Percentiles rank a stretch among this genome's conserved stretches.
Evolutionary conservation across 2,113 vertebrate genomes (phyloP).

Genomic region (Nansenia antarctica): DNA sequence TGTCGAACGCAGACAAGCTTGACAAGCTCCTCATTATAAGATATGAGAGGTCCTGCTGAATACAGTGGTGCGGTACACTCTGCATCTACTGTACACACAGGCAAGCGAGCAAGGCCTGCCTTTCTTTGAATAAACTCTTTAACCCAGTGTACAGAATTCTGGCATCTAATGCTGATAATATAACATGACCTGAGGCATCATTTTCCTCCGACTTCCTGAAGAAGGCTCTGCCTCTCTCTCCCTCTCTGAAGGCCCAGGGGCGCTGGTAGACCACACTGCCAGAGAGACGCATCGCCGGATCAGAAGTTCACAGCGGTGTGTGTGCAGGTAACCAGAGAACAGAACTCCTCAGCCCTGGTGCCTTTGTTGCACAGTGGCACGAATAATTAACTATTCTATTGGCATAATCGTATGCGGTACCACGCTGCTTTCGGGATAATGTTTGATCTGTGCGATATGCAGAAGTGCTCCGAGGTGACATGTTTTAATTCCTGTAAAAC

Average conservation of each 20-base stretch:
- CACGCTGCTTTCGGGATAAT: constrained; percentile 23
- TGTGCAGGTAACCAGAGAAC: constrained; percentile 25
- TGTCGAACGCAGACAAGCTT: too few relatives aligned
- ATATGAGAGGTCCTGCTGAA: neutral
- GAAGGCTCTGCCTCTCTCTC: neutral
- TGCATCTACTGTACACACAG: neutral
- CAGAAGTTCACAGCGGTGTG: constrained; percentile 41
- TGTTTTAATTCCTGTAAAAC: constrained; percentile 30
- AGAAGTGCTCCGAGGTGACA: constrained; percentile 23
- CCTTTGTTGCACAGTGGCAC: constrained; percentile 22
- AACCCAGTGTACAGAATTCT: constrained; percentile 36
- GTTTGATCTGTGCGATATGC: neutral
- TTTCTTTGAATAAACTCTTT: constrained; percentile 41
- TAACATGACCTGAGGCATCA: constrained; percentile 49
- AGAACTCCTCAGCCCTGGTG: neutral
- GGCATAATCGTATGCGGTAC: constrained; percentile 35
- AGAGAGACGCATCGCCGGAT: constrained; percentile 25
- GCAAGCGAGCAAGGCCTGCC: constrained; percentile 3
- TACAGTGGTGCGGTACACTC: neutral
- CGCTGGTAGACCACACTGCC: constrained; percentile 36
- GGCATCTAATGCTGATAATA: constrained; percentile 40
- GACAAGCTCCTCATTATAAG: too few relatives aligned
- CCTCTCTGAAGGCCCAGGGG: constrained; percentile 33
- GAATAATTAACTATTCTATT: constrained; percentile 40
- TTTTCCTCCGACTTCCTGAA: constrained; percentile 46